Base-by-base conservation (phyloP, 2,888 invertebrate genomes). In the Sphaeridia pumilis region DNA sequence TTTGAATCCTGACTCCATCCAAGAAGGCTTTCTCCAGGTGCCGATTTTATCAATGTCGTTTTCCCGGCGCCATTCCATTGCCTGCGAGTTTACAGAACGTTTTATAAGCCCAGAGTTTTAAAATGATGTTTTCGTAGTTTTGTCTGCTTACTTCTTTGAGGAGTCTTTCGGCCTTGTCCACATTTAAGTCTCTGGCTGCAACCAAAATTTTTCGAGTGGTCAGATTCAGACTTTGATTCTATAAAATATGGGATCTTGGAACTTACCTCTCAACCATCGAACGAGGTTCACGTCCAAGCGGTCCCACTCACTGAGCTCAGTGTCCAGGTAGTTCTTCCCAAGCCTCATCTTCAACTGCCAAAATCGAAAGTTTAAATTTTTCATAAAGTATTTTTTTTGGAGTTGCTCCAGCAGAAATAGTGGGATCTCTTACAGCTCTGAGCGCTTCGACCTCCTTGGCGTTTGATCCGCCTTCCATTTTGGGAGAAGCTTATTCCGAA, bases 81-180 rank as follows among this genome's bases (percentile, higher is more conserved):
- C 28, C 49, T 48, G 17, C 31, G 14, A 31, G 14, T n/a, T n/a
- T n/a, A n/a, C n/a, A n/a, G n/a, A n/a, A n/a, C n/a, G n/a, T n/a
- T n/a, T n/a, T n/a, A n/a, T n/a, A n/a, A n/a, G n/a, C n/a, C n/a
- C n/a, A n/a, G n/a, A n/a, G n/a, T n/a, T n/a, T n/a, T n/a, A n/a
- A n/a, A n/a, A n/a, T n/a, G n/a, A n/a, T n/a, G n/a, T n/a, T n/a
- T n/a, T n/a, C n/a, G n/a, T n/a, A n/a, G n/a, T n/a, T n/a, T n/a
- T n/a, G n/a, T 20, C 12, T 24, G 7, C 48, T 36, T 21, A 48
- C 38, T 14, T 25, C 24, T 34, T 49, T 49, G 5, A 49, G 20
- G 28, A 49, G 27, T 28, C 43, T 34, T 14, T 31, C 43, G 2
- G 49, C 49, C 24, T 49, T 49, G 31, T 49, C 49, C 21, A 49